These are phyloP conservation scores for Paedocypris micromegethes DNA, from an alignment of 2,797 vertebrate genomes.

Conservation along the genomic window DNA sequence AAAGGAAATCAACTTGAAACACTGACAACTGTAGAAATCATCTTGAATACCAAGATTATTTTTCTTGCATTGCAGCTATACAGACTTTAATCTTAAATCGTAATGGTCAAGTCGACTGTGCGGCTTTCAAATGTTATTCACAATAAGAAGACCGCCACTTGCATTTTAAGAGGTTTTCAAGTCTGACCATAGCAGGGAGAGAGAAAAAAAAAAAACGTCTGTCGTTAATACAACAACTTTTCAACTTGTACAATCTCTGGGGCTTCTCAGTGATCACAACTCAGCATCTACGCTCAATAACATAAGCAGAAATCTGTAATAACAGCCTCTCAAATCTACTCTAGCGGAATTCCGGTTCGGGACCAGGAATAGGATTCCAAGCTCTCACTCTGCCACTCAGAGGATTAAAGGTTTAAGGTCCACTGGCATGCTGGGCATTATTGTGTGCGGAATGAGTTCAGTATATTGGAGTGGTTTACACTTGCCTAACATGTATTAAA, in stretches of 20 bases:
- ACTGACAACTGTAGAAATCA: not conserved
- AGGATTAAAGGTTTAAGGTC: slow-evolving; percentile 43
- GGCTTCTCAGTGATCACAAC: not conserved
- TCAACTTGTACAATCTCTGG: slow-evolving; percentile 4
- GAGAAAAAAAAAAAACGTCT: slow-evolving; percentile 3
- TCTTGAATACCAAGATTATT: not conserved
- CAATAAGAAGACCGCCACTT: not conserved
- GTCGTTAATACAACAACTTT: slow-evolving; percentile 7
- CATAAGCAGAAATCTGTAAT: slow-evolving; percentile 15
- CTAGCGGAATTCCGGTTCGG: slow-evolving; percentile 23
- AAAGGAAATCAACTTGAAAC: not conserved
- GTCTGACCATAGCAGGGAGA: slow-evolving; percentile 1
- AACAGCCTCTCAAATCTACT: slow-evolving; percentile 11
- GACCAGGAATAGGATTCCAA: slow-evolving; percentile 22
- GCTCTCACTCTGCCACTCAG: slow-evolving; percentile 22
- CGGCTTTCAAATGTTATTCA: not conserved
- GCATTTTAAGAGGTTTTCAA: slow-evolving; percentile 8
- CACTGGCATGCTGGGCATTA: slow-evolving; percentile 41
- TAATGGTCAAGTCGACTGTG: not conserved
- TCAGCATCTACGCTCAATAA: not conserved
- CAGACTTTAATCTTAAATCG: not conserved
- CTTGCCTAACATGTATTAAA: slow-evolving; percentile 24
- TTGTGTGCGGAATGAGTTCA: slow-evolving; percentile 37
- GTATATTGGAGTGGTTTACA: slow-evolving; percentile 39
- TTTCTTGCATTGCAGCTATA: not conserved